Evolutionary conservation across 2,888 invertebrate genomes (phyloP), one percentile per base, ranked within the genome.

Genomic region (Leptothorax acervorum): DNA sequence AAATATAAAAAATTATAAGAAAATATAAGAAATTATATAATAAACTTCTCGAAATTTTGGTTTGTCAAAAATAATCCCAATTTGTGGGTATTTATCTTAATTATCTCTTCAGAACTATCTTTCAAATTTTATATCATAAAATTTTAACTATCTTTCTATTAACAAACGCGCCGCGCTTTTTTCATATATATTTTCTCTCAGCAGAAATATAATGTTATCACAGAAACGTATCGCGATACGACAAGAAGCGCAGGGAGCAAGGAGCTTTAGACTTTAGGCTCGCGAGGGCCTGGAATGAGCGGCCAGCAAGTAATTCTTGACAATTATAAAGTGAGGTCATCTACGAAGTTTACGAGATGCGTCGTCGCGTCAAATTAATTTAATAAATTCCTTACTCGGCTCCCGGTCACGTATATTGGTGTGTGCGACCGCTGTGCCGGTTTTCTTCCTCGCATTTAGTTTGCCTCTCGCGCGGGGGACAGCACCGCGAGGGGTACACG

Each of bases 291-390:
- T 83, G 83, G 70, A 71, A 70, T 51, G 86, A 86, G 82, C 86
- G 83, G 85, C 71, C 87, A 84, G 82, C 90, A 87, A 90, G 92
- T 91, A 94, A 93, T 93, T 92, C 92, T 87, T 87, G 93, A 93
- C 94, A 95, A 95, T 94, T 94, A 94, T 92, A 94, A 94, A 94
- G 94, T 94, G 95, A 94, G 95, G 94, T 95, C 94, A 95, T 94
- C 94, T 92, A 92, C 92, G 92, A 92, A 94, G 93, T 93, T 94
- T 94, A 94, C 93, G 93, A 94, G 94, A 94, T 93, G 93, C 94
- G 94, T 93, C 94, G 94, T 92, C 93, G 93, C 91, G 93, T 93
- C 94, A 92, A 94, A 94, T 94, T 94, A 94, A 95, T 95, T 94
- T 93, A 94, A 94, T 94, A 94, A 94, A 94, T 93, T 94, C 93